Conservation (phyloP, 2,888 invertebrate species). For the Hirtodrosophila confusa region DNA sequence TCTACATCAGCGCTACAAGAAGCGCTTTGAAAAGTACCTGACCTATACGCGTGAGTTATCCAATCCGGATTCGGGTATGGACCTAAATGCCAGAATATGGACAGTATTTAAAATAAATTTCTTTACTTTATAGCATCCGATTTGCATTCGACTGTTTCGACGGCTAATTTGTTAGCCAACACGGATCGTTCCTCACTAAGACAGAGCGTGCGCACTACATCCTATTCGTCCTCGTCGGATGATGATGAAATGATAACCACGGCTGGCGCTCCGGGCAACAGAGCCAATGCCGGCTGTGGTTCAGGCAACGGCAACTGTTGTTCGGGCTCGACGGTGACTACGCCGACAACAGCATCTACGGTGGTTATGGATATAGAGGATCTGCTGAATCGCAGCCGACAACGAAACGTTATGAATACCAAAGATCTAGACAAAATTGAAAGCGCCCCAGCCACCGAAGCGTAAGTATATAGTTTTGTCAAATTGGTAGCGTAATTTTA, state of each 20-base stretch:
- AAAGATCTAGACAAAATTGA: constrained; percentile 61
- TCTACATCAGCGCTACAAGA: constrained; percentile 91
- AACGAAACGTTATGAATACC: constrained; percentile 34
- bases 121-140: constrained; percentile 53
- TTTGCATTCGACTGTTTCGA: constrained; percentile 81
- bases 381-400: constrained; percentile 82
- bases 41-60: constrained; percentile 87
- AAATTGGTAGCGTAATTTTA: fast-evolving
- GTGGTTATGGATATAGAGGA: constrained; percentile 88
- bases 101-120: not conserved
- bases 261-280: constrained; percentile 37
- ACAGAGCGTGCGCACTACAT: constrained; percentile 75
- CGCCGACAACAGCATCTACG: constrained; percentile 78
- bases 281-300: constrained; percentile 57
- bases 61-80: constrained; percentile 83
- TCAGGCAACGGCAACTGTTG: constrained; percentile 81
- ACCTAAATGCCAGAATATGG: not conserved
- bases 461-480: constrained; percentile 22
- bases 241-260: constrained; percentile 81
- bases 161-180: constrained; percentile 81
- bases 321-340: constrained; percentile 67
- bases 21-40: constrained; percentile 88
- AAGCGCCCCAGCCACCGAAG: constrained; percentile 46
- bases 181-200: constrained; percentile 59
- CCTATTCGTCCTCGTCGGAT: constrained; percentile 82